Conservation (phyloP, 2,888 invertebrate genomes). For the Agrotis puta region DNA sequence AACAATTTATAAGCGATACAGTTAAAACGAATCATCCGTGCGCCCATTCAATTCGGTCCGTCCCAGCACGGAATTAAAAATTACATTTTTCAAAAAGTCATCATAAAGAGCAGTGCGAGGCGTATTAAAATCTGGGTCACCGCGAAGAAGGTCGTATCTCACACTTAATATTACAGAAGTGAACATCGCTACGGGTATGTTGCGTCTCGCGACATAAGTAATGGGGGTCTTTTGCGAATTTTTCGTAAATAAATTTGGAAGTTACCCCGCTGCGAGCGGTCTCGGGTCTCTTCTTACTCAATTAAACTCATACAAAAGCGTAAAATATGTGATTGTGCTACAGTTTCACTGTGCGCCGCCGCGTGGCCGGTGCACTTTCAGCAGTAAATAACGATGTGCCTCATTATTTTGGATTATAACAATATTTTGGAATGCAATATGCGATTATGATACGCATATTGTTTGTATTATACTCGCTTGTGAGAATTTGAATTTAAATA, state of each 20-base stretch:
- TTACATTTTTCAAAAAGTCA: slow-evolving; percentile 90
- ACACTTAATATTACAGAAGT: slow-evolving; percentile 88
- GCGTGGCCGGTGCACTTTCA: slow-evolving; percentile 77
- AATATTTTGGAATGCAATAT: slow-evolving; percentile 86
- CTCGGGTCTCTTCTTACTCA: slow-evolving; percentile 86
- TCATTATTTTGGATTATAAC: slow-evolving; percentile 87
- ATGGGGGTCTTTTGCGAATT: slow-evolving; percentile 85
- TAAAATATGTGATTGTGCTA: slow-evolving; percentile 89
- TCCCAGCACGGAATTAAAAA: slow-evolving; percentile 86
- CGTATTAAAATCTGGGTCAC: slow-evolving; percentile 88
- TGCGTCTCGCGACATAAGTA: slow-evolving; percentile 85
- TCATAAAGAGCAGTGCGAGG: slow-evolving; percentile 86
- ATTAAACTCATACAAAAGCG: slow-evolving; percentile 88
- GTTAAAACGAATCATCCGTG: slow-evolving; percentile 85
- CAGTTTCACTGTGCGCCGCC: slow-evolving; percentile 80
- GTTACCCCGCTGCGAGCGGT: slow-evolving; percentile 87
- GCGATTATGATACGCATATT: slow-evolving; percentile 66
- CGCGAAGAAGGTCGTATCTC: slow-evolving; percentile 87
- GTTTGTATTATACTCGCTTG: slow-evolving; percentile 55
- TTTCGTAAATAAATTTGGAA: slow-evolving; percentile 87
- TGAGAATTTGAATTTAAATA: slow-evolving; percentile 67
- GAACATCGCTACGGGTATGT: slow-evolving; percentile 78
- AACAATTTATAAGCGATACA: slow-evolving; percentile 88
- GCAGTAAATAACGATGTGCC: slow-evolving; percentile 85
- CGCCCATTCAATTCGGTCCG: slow-evolving; percentile 80